Evolutionary conservation across 1,140 invertebrate species (phyloP), one percentile per base, ranked within the genome.

Genomic region (Monomorium pharaonis): DNA sequence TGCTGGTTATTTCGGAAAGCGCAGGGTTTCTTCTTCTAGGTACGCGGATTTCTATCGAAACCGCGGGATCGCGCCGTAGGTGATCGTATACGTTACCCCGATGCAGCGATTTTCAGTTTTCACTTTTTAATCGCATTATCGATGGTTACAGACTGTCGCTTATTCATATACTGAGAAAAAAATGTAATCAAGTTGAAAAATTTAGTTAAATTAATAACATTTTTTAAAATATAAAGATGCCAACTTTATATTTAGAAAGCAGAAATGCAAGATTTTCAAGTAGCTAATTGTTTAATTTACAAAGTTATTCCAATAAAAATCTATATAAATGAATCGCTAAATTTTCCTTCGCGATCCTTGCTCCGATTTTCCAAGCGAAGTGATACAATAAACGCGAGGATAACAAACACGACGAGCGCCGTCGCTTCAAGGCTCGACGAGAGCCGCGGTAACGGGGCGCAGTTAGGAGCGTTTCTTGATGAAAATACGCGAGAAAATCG

Each of bases 1-100:
- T 91, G 91, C 88, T 88, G 91, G 78, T 91, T 92, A 92, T 92
- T 92, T 92, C 86, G 74, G 90, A 92, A 92, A 91, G 86, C 84
- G 72, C 84, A 86, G 90, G 89, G 88, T 88, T n/a, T 87, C 86
- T 88, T 91, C 89, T 89, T 88, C 86, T 86, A 63, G n/a, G n/a
- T 86, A 81, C 89, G 89, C 69, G 49, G 80, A 84, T 90, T 85
- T 87, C 81, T 84, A 80, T 90, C 51, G 74, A 86, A 88, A 65
- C 49, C 74, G 42, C 70, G 27, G 12, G n/a, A 27, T 60, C 56
- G 51, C 51, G 37, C 14, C 51, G 37, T 83, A 83, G 70, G 30
- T 44, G 62, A 67, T 65, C 44, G 27, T 18, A 12, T 7, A 3
- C 42, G 4, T 30, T 27, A 33, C 16, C 14, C 14, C 33, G 6